phyloP scores from a whole-genome alignment of 2,888 invertebrate genomes.

The Cheilosia soror region DNA sequence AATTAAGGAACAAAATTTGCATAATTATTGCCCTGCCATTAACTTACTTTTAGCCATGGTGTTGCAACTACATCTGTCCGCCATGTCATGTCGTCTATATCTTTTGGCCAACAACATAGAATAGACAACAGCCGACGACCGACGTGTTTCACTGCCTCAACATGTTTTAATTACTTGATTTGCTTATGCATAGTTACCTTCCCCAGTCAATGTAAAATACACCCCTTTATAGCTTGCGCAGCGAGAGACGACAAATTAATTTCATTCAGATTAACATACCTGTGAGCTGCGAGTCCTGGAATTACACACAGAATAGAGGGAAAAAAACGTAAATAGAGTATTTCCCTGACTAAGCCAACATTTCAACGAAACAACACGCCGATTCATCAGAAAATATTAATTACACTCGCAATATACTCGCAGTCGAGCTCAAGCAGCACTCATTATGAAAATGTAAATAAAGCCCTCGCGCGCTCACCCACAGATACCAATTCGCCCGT shows the following conservation, averaged over 20 bases:
- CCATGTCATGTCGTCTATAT: slow-evolving; percentile 54
- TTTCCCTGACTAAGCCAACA: slow-evolving; percentile 51
- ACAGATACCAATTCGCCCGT: background rate
- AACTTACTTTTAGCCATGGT: slow-evolving; percentile 56
- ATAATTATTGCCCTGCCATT: slow-evolving; percentile 60
- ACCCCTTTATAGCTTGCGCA: background rate
- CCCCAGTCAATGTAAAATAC: slow-evolving; percentile 25
- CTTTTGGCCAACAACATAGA: background rate
- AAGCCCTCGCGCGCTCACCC: background rate
- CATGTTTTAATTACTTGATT: slow-evolving; percentile 66
- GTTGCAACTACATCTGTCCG: slow-evolving; percentile 52
- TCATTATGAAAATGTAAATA: slow-evolving; percentile 61
- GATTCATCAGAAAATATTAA: slow-evolving; percentile 73
- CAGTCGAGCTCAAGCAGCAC: slow-evolving; percentile 14
- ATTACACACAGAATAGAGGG: slow-evolving; percentile 7
- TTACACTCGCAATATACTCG: slow-evolving; percentile 34
- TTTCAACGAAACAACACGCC: slow-evolving; percentile 52
- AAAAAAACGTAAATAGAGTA: background rate
- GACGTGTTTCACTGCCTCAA: slow-evolving; percentile 41
- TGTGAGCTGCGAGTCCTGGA: slow-evolving; percentile 35
- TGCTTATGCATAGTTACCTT: slow-evolving; percentile 63
- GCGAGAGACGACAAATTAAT: slow-evolving; percentile 52
- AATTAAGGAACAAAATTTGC: slow-evolving; percentile 54
- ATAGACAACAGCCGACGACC: slow-evolving; percentile 11
- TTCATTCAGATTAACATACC: slow-evolving; percentile 56